These are phyloP conservation scores for Hanleya hanleyi DNA, from an alignment of 2,888 invertebrate species.

Conservation along the genomic window DNA sequence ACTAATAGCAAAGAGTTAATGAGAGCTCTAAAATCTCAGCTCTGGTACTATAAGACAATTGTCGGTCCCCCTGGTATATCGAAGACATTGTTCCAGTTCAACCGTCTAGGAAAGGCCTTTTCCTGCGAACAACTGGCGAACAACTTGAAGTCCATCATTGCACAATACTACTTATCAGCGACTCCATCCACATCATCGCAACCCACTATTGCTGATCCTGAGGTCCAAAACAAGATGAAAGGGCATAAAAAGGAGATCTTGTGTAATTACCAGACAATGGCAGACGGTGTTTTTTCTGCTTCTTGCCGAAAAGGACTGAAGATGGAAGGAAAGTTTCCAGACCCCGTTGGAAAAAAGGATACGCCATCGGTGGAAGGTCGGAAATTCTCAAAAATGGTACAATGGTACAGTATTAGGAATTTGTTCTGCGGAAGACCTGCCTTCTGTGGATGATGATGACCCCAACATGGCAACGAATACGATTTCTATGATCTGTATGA, in stretches of 20 bases:
- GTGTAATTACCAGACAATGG: not conserved
- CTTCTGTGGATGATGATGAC: no score
- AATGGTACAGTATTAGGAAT: no score
- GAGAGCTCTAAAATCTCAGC: not conserved
- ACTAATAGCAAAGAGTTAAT: not conserved
- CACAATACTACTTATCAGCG: not conserved
- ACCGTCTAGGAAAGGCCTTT: not conserved
- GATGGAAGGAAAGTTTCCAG: not conserved
- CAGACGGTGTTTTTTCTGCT: not conserved
- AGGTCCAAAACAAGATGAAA: not conserved
- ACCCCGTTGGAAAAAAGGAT: not conserved
- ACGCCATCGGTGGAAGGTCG: conserved; percentile 1
- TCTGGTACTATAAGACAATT: not conserved
- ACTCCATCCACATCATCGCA: not conserved
- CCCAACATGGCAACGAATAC: no score
- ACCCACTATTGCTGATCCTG: not conserved
- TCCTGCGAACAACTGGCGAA: not conserved
- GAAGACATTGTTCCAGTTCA: not conserved
- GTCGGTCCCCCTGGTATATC: not conserved
- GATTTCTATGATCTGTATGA: no score
- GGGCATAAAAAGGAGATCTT: not conserved
- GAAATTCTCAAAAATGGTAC: no score
- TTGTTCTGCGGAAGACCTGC: no score
- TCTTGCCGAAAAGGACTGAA: not conserved
- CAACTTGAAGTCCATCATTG: not conserved